phyloP scores from a whole-genome alignment of 2,888 invertebrate genomes.

The Eupelmus urozonus region DNA sequence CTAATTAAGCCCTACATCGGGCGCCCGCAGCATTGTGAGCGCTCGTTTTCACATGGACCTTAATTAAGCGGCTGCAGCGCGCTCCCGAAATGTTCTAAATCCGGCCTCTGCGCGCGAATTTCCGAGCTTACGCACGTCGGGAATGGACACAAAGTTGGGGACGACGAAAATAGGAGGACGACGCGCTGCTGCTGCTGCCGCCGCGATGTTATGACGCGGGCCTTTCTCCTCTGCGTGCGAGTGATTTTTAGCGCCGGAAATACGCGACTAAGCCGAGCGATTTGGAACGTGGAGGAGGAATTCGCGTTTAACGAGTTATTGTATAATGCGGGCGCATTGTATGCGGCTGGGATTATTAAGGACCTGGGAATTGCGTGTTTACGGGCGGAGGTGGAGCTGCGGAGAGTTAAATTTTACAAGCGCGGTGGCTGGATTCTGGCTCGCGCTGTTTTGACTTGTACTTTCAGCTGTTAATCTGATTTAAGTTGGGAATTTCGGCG shows the following conservation, averaged over 20 bases:
- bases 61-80: slow-evolving; percentile 13
- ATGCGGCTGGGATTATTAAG: too few species aligned
- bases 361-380: too few species aligned
- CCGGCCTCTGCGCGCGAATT: slow-evolving; percentile 9
- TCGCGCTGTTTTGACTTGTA: too few species aligned
- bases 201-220: too few species aligned
- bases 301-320: neutral
- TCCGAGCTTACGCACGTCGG: slow-evolving; percentile 9
- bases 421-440: too few species aligned
- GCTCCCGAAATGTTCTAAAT: slow-evolving; percentile 39
- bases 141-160: slow-evolving; percentile 35
- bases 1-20: slow-evolving; percentile 18
- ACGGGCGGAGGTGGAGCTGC: too few species aligned
- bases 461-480: too few species aligned
- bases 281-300: neutral
- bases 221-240: too few species aligned
- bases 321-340: neutral
- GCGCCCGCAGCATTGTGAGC: neutral
- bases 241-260: slow-evolving; percentile 34
- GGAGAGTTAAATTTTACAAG: too few species aligned
- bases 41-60: neutral
- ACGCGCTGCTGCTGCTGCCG: too few species aligned
- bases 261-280: neutral
- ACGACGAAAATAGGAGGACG: neutral
- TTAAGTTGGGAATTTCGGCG: too few species aligned